Percentiles rank a stretch among this genome's conserved stretches.
These are phyloP conservation scores for Condylura cristata DNA, from an alignment of 2,113 vertebrate genomes.

Conservation along the genomic window DNA sequence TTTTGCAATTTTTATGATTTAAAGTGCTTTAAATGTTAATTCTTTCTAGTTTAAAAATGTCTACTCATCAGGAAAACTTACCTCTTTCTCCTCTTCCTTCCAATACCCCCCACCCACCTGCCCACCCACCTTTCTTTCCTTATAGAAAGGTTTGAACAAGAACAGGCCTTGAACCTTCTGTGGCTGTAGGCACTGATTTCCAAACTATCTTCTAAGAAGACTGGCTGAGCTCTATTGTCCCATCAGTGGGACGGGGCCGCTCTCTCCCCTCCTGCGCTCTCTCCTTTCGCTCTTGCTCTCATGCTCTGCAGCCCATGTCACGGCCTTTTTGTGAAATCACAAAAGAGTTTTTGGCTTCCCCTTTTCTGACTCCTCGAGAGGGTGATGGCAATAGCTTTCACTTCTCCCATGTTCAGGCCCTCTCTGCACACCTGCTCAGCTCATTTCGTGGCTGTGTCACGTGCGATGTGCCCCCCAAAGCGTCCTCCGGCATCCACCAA, in stretches of 20 bases:
- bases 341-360: not conserved
- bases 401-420: not conserved
- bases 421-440: not conserved
- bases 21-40: not conserved
- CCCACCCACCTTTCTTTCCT: not conserved
- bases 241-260: no score
- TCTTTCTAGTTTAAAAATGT: not conserved
- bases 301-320: not conserved
- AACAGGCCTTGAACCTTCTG: not conserved
- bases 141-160: not conserved
- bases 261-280: no score
- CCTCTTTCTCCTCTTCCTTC: not conserved
- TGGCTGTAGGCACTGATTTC: not conserved
- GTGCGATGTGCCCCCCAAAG: not conserved
- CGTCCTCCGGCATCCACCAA: not conserved
- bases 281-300: not conserved
- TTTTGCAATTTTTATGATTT: not conserved
- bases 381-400: not conserved
- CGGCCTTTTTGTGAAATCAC: not conserved
- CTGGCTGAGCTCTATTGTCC: not conserved
- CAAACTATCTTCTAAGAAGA: not conserved
- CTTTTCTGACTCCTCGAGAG: not conserved
- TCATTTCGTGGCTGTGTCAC: not conserved
- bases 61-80: not conserved
- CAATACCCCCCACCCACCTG: no score